A percentile compares a stretch with the other conserved stretches of the same genome.
Evolutionary conservation across 1,140 invertebrate species (phyloP).

Genomic region (Hestina assimilis): DNA sequence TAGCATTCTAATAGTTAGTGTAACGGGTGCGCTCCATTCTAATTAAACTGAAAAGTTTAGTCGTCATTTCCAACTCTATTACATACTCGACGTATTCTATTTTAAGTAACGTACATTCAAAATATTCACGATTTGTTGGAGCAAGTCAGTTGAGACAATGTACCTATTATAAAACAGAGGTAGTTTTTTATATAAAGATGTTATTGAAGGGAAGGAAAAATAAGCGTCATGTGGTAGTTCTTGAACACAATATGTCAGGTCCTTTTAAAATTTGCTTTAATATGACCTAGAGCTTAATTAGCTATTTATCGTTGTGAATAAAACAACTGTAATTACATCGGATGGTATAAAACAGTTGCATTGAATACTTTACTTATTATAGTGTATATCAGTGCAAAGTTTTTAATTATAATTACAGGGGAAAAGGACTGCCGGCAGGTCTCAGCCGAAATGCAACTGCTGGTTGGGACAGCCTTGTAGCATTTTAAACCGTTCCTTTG

Average conservation of each 20-base stretch:
- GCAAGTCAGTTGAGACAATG: conserved; percentile 8
- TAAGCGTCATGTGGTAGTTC: conserved; percentile 3
- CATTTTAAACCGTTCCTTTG: conserved; percentile 54
- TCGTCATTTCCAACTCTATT: conserved; percentile 51
- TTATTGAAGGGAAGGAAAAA: neutral
- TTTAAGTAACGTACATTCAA: conserved; percentile 26
- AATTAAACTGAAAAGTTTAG: conserved; percentile 61
- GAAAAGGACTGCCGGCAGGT: conserved; percentile 53
- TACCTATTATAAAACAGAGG: neutral
- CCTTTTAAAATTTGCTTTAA: neutral
- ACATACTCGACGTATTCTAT: conserved; percentile 31
- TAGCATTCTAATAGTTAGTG: conserved; percentile 66
- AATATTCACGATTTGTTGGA: conserved; percentile 40
- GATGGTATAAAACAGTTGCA: conserved; percentile 19
- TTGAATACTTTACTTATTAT: conserved; percentile 31
- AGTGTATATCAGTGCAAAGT: conserved; percentile 49
- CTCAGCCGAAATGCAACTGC: conserved; percentile 53
- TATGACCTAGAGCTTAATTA: neutral
- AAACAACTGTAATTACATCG: conserved; percentile 5
- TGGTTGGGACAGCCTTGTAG: conserved; percentile 26
- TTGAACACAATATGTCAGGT: conserved; percentile 19
- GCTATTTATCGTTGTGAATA: neutral
- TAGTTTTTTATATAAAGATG: neutral
- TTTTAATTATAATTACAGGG: conserved; percentile 66
- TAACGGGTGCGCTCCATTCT: conserved; percentile 56